phyloP scores from a whole-genome alignment of 2,113 vertebrate species.

The Chamaetylas fuelleborni region DNA sequence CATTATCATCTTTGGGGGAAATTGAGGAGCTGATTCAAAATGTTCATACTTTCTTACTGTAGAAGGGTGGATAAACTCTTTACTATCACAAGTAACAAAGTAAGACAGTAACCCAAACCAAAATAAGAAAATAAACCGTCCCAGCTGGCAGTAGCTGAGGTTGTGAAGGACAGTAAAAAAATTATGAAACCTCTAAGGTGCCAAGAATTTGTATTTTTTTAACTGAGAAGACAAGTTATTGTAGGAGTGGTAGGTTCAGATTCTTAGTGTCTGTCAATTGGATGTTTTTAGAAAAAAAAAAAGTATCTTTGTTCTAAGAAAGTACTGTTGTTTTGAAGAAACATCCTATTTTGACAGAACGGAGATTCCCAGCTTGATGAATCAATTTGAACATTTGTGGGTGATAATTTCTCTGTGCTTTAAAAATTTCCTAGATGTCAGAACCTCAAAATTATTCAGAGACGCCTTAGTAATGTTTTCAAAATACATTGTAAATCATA shows the following conservation, averaged over 20 bases:
- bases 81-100: background rate
- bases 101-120: constrained; percentile 10
- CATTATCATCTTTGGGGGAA: background rate
- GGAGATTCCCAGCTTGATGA: background rate
- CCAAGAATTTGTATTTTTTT: constrained; percentile 19
- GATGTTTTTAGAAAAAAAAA: background rate
- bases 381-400: background rate
- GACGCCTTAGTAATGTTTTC: background rate
- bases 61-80: background rate
- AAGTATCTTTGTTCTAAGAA: background rate
- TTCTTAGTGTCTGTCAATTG: background rate
- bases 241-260: background rate
- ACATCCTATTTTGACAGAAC: background rate
- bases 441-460: background rate
- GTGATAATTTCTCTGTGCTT: background rate
- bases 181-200: constrained; percentile 9
- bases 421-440: background rate
- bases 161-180: background rate
- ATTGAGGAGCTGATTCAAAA: background rate
- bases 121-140: constrained; percentile 40
- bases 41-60: background rate
- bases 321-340: background rate
- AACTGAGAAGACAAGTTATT: background rate
- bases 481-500: background rate
- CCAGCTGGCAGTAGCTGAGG: background rate